Evolutionary conservation across 2,888 invertebrate species (phyloP).

Genomic region (Catocala nupta): DNA sequence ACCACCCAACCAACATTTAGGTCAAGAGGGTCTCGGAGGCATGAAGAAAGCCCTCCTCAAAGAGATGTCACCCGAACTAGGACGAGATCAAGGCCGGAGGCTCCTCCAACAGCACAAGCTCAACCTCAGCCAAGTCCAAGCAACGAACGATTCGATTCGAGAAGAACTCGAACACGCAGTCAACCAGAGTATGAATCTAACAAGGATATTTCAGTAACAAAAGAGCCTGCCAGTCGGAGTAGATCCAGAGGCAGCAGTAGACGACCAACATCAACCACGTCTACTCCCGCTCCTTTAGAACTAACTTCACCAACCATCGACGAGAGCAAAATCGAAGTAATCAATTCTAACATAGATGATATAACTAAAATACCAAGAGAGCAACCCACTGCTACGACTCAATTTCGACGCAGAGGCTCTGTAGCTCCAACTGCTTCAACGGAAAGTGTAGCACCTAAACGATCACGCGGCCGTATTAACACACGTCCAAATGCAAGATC

Average conservation of each 20-base stretch:
- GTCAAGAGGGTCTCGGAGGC: constrained; percentile 67
- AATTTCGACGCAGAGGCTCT: constrained; percentile 71
- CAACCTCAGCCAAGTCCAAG: constrained; percentile 56
- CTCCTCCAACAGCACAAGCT: constrained; percentile 52
- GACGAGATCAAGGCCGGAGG: constrained; percentile 66
- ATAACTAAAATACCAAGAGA: constrained; percentile 65
- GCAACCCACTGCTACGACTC: constrained; percentile 56
- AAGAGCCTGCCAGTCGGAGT: constrained; percentile 62
- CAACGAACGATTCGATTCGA: constrained; percentile 77
- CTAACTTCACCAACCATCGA: constrained; percentile 60
- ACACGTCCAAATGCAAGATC: constrained; percentile 65
- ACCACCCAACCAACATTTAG: constrained; percentile 64
- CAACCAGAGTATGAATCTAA: constrained; percentile 61
- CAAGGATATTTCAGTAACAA: constrained; percentile 52
- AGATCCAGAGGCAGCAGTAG: constrained; percentile 62
- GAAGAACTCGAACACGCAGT: constrained; percentile 76
- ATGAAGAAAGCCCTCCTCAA: constrained; percentile 64
- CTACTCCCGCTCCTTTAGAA: constrained; percentile 57
- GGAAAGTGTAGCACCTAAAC: constrained; percentile 59
- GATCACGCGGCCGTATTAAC: constrained; percentile 66
- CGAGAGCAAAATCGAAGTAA: constrained; percentile 69
- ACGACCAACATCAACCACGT: constrained; percentile 51
- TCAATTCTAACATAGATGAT: constrained; percentile 66
- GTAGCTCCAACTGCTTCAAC: constrained; percentile 57
- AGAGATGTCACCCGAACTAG: constrained; percentile 63